Base-by-base conservation (phyloP, 2,888 invertebrate species). In the Brachypalpus laphriformis region DNA sequence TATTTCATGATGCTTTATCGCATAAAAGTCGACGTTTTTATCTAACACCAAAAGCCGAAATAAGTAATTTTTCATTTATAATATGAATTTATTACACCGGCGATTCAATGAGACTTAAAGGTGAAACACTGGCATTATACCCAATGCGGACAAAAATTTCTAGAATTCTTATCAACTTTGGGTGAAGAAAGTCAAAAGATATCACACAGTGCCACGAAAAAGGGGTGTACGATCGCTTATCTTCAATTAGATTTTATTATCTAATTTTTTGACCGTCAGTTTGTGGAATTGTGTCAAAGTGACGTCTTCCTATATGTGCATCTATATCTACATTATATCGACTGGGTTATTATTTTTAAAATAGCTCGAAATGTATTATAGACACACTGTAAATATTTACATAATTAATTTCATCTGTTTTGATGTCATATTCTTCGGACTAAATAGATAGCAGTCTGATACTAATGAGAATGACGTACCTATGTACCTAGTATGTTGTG, bases 1-100 rank as follows among this genome's bases (percentile, higher is more conserved):
- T 31, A 18, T 31, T 54, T 37, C 25, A 22, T 25, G 34, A 49
- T 59, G 11, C 49, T 59, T 71, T 71, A 71, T 49, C 71, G 59
- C 37, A 9, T 71, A 59, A 42, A 25, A 59, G 71, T 59, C 59
- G 49, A 59, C 47, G 5, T 4, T 49, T 59, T 71, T 71, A 59
- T 71, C 70, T 56, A 45, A 56, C 11, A 37, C 7, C 31, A 3
- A 51, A 49, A 37, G 49, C 71, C 25, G 59, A 57, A 49, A 57
- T 47, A 59, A 49, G 59, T 40, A 71, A 71, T 71, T 71, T 71
- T 20, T 71, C 59, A 71, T 59, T 71, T 71, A 9, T 49, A 59
- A 59, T 59, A 68, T 54, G 37, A 45, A 71, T 71, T 71, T 59
- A 71, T 71, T 59, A 40, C 49, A 37, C 71, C 59, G 59, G 16